Conservation (phyloP, 2,113 vertebrate species). For the Cyphomyrus plagiostoma region DNA sequence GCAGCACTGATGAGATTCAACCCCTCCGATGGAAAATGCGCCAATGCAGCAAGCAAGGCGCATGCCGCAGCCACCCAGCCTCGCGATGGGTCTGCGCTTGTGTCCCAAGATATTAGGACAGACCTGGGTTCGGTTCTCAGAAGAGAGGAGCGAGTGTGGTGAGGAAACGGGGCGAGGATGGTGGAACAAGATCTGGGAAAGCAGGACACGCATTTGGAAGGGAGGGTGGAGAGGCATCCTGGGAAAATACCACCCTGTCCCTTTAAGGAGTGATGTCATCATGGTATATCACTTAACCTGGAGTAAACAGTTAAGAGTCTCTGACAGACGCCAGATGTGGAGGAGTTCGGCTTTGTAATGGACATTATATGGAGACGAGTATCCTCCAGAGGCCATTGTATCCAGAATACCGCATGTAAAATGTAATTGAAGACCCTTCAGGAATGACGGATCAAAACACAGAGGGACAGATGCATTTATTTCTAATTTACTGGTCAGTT, state of each 20-base stretch:
- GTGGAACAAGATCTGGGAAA: neutral
- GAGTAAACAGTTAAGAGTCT: neutral
- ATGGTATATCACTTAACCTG: neutral
- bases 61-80: neutral
- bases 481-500: neutral
- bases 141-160: neutral
- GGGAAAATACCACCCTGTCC: neutral
- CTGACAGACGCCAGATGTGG: neutral
- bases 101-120: neutral
- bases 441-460: neutral
- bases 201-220: neutral
- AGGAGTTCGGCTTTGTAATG: neutral
- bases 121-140: neutral
- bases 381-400: neutral
- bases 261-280: conserved; percentile 1
- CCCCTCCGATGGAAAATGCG: neutral
- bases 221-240: neutral
- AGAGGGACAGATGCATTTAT: neutral
- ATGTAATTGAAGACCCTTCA: neutral
- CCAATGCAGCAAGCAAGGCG: neutral
- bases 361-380: neutral
- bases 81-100: neutral
- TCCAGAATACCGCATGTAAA: neutral
- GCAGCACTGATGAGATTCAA: neutral
- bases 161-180: neutral